Evolutionary conservation across 2,888 invertebrate genomes (phyloP).

Genomic region (Meteorus cinctellus): DNA sequence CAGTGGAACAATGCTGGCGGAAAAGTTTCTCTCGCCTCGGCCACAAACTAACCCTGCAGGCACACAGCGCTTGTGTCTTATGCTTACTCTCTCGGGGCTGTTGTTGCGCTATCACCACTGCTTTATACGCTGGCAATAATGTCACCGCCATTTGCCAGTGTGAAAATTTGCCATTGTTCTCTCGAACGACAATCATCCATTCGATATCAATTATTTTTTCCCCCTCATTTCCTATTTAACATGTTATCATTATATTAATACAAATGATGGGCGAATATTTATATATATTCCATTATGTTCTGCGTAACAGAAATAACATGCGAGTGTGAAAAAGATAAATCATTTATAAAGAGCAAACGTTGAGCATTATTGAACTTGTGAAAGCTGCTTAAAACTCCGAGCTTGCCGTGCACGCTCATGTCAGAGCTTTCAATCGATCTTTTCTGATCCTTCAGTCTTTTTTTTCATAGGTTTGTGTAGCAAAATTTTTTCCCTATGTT

Average conservation of each 20-base stretch:
- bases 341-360: neutral
- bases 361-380: neutral
- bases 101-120: constrained; percentile 25
- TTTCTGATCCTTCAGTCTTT: neutral
- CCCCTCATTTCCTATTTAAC: neutral
- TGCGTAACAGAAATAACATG: neutral
- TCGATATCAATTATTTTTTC: neutral
- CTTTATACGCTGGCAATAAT: constrained; percentile 10
- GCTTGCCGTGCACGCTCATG: neutral
- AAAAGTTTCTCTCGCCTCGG: constrained; percentile 46
- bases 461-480: neutral
- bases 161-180: neutral
- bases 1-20: constrained; percentile 45
- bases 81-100: constrained; percentile 27
- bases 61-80: constrained; percentile 12
- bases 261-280: neutral
- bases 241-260: neutral
- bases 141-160: neutral
- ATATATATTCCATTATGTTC: neutral
- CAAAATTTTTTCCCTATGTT: constrained; percentile 7
- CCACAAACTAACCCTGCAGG: constrained; percentile 43
- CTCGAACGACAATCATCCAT: constrained; percentile 3
- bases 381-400: constrained; percentile 19
- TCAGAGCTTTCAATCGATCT: neutral
- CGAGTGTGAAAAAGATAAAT: neutral